Evolutionary conservation across 2,888 invertebrate species (phyloP).

Genomic region (Atrina japonica): DNA sequence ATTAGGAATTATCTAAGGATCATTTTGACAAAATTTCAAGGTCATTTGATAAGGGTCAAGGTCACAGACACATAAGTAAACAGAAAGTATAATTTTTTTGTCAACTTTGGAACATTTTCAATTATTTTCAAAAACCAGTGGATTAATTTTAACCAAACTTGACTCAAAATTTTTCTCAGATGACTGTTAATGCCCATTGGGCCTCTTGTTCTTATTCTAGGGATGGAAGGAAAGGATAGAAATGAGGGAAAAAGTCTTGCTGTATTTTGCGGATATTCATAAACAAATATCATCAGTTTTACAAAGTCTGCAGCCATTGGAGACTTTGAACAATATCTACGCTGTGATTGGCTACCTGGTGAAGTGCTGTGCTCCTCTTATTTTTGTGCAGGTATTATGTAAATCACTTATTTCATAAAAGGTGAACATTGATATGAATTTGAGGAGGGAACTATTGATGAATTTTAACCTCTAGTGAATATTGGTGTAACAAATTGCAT

Average conservation of each 20-base stretch:
- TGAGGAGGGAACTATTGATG: not conserved
- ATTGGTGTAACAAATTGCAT: no score
- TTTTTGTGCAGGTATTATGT: conserved; percentile 68
- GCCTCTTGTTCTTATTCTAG: conserved; percentile 46
- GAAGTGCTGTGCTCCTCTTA: conserved; percentile 69
- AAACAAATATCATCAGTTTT: conserved; percentile 57
- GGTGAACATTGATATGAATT: not conserved
- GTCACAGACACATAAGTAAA: no score
- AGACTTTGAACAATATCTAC: conserved; percentile 60
- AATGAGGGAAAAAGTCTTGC: conserved; percentile 58
- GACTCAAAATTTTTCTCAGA: no score
- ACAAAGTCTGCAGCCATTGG: conserved; percentile 51
- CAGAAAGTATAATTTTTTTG: no score
- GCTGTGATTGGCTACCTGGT: conserved; percentile 64
- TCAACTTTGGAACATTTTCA: no score
- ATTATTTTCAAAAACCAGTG: no score
- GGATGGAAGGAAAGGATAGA: conserved; percentile 65
- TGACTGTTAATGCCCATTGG: no score
- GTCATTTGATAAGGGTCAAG: no score
- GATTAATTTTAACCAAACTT: no score
- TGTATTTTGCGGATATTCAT: conserved; percentile 62
- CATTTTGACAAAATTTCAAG: no score
- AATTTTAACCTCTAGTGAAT: no score
- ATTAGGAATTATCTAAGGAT: no score
- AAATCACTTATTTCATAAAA: not conserved